These are phyloP conservation scores for Sebastes hubbsi DNA, from an alignment of 2,797 vertebrate species.

Conservation along the genomic window DNA sequence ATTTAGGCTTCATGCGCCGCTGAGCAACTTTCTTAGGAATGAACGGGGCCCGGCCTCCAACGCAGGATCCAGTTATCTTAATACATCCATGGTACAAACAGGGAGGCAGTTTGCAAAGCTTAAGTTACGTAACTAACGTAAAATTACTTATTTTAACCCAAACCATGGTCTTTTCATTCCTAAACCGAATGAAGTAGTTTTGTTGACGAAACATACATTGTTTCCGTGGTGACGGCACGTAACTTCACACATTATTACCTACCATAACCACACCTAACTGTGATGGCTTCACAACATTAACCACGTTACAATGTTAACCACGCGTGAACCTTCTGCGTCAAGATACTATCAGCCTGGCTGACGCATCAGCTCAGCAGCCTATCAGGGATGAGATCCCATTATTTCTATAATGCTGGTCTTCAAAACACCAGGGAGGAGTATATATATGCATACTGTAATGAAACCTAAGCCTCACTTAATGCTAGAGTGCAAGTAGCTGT, in stretches of 20 bases:
- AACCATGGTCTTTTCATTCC: no score
- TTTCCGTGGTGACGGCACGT: no score
- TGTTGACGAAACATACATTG: not conserved
- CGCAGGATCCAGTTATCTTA: no score
- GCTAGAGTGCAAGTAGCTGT: constrained; percentile 17
- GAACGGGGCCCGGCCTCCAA: no score
- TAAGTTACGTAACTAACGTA: no score
- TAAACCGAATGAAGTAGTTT: not conserved
- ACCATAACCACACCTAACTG: not conserved
- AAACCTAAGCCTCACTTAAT: constrained; percentile 52
- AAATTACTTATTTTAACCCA: not conserved
- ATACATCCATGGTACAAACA: not conserved
- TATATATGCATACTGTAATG: constrained; percentile 29
- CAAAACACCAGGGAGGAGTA: constrained; percentile 41
- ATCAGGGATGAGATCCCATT: not conserved
- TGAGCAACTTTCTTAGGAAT: no score
- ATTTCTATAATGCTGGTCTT: constrained; percentile 20
- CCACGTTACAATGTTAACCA: no score
- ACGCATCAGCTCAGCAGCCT: not conserved
- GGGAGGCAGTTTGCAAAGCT: not conserved
- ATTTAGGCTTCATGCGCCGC: no score
- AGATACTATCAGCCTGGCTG: not conserved
- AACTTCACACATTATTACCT: no score
- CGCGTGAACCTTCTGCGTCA: not conserved
- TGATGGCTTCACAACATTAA: not conserved